Conservation (phyloP, 2,797 vertebrate species). For the Arctocebus calabarensis region DNA sequence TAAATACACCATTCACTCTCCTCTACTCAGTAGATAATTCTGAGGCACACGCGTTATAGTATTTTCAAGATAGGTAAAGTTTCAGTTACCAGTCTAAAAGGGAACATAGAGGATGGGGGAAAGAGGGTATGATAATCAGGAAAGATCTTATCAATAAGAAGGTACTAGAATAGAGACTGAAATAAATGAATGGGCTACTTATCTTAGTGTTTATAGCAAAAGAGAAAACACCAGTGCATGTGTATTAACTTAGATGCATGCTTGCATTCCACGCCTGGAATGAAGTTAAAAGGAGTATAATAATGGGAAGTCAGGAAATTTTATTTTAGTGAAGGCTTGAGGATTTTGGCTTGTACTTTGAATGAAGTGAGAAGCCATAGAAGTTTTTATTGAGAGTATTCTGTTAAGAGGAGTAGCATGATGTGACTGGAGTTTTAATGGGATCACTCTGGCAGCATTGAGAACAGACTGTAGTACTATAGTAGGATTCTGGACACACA, state of each 20-base stretch:
- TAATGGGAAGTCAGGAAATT: background rate
- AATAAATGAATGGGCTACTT: background rate
- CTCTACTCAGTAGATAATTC: background rate
- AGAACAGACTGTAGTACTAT: background rate
- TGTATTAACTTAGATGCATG: background rate
- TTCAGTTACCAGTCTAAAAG: background rate
- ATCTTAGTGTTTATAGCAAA: background rate
- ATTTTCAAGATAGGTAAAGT: background rate
- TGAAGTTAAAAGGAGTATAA: background rate
- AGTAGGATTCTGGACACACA: background rate
- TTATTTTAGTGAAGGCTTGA: background rate
- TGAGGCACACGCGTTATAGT: background rate
- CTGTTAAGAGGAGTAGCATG: background rate
- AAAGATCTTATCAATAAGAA: background rate
- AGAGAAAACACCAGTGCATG: background rate
- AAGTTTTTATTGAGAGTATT: background rate
- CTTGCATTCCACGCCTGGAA: background rate
- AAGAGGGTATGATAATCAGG: background rate
- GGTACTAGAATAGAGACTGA: background rate
- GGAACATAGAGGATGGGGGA: background rate
- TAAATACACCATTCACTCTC: background rate
- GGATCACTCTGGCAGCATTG: background rate
- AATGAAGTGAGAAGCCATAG: background rate
- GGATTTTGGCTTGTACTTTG: background rate
- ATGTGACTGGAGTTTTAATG: background rate